Percentiles rank a stretch among this genome's conserved stretches.
Conservation (phyloP, 53 echinoderm and acorn worm genomes). For the Mesocentrotus franciscanus region DNA sequence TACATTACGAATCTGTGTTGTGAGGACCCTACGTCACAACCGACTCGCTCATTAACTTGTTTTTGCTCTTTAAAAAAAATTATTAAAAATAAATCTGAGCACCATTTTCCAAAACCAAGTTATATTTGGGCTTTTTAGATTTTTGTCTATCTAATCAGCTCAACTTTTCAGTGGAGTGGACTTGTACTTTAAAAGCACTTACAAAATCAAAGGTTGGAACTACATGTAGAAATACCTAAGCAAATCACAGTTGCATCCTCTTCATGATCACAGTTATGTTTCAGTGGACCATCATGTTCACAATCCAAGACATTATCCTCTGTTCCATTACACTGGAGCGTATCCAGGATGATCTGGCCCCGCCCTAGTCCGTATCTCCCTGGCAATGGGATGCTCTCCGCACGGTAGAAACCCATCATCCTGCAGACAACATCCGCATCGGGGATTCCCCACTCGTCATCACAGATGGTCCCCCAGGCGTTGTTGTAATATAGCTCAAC, state of each 20-base stretch:
- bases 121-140: too few species aligned
- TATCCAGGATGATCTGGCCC: conserved; percentile 33
- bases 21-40: too few species aligned
- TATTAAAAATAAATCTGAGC: too few species aligned
- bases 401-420: conserved; percentile 49
- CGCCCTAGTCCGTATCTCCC: conserved; percentile 22
- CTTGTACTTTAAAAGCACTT: too few species aligned
- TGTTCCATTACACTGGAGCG: conserved; percentile 44
- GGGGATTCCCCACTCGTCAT: conserved; percentile 55
- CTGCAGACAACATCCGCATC: conserved; percentile 51
- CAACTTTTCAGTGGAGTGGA: too few species aligned
- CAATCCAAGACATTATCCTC: conserved; percentile 44
- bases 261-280: conserved; percentile 50
- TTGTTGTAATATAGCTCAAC: conserved; percentile 56
- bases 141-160: too few species aligned
- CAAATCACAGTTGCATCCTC: conserved; percentile 35
- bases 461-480: conserved; percentile 61
- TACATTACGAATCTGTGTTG: too few species aligned
- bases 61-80: too few species aligned
- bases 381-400: neutral
- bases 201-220: too few species aligned
- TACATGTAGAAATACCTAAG: neutral
- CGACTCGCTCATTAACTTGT: too few species aligned
- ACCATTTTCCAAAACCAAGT: too few species aligned
- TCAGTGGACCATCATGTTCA: neutral